A percentile compares a stretch with the other conserved stretches of the same genome.
Evolutionary conservation across 1,140 invertebrate species (phyloP).

Genomic region (Cydia splendana): DNA sequence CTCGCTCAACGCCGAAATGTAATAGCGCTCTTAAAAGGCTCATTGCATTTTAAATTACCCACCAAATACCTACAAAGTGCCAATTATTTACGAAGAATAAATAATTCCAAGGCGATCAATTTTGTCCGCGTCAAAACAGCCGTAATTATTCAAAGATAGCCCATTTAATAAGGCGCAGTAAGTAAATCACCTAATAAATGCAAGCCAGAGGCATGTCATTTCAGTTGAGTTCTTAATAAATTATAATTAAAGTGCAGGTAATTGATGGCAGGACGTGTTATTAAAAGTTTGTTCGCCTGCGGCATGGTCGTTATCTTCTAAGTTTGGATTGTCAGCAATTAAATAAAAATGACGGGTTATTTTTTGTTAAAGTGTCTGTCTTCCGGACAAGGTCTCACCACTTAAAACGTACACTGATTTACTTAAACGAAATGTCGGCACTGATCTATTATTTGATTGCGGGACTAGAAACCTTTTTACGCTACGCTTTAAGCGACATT

Average conservation of each 20-base stretch:
- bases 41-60: neutral
- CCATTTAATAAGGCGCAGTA: slow-evolving; percentile 10
- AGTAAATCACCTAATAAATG: slow-evolving; percentile 28
- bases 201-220: slow-evolving; percentile 20
- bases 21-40: no score
- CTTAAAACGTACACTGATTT: neutral
- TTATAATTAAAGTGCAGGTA: slow-evolving; percentile 17
- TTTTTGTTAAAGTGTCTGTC: slow-evolving; percentile 6
- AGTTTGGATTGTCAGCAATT: slow-evolving; percentile 7
- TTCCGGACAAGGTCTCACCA: neutral
- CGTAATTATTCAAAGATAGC: slow-evolving; percentile 24
- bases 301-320: slow-evolving; percentile 19
- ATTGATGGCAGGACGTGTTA: slow-evolving; percentile 10
- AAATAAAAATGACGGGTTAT: neutral
- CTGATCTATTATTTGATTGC: slow-evolving; percentile 6
- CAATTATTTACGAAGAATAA: neutral
- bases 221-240: slow-evolving; percentile 11
- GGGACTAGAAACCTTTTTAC: neutral
- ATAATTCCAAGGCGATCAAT: slow-evolving; percentile 11
- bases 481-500: no score
- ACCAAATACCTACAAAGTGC: neutral
- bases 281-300: slow-evolving; percentile 21
- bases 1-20: no score
- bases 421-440: neutral
- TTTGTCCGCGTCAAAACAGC: slow-evolving; percentile 2